Evolutionary conservation across 1,140 invertebrate genomes (phyloP).

Genomic region (Hormaphis cornu): DNA sequence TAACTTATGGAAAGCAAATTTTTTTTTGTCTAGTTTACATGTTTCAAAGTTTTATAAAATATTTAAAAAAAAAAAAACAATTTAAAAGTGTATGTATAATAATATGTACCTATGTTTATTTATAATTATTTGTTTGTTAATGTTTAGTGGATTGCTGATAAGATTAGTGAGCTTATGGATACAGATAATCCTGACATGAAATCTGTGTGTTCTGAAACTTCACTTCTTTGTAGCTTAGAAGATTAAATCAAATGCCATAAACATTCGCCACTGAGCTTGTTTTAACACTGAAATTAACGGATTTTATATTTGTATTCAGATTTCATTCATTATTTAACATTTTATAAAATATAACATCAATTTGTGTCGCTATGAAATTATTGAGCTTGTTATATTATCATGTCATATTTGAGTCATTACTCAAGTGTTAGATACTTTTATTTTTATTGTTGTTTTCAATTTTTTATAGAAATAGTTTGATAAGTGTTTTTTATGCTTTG

Average conservation of each 20-base stretch:
- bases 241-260: background rate
- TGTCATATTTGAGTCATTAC: too few species aligned
- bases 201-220: background rate
- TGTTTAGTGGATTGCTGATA: slow-evolving; percentile 18
- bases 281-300: background rate
- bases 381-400: too few species aligned
- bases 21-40: too few species aligned
- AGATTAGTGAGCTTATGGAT: slow-evolving; percentile 18
- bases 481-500: too few species aligned
- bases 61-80: background rate
- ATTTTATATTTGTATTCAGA: background rate
- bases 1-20: too few species aligned
- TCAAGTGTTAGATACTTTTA: too few species aligned
- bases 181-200: slow-evolving; percentile 10
- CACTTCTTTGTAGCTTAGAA: slow-evolving; percentile 20
- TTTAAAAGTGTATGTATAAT: background rate
- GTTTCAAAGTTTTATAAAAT: too few species aligned
- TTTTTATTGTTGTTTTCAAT: too few species aligned
- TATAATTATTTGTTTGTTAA: background rate
- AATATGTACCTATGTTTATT: too few species aligned
- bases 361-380: too few species aligned
- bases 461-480: too few species aligned
- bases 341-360: too few species aligned
- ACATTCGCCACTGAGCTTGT: background rate
- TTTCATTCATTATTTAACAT: background rate